Evolutionary conservation across 2,113 vertebrate genomes (phyloP), one percentile per base, ranked within the genome.

Genomic region (Mesitornis unicolor): DNA sequence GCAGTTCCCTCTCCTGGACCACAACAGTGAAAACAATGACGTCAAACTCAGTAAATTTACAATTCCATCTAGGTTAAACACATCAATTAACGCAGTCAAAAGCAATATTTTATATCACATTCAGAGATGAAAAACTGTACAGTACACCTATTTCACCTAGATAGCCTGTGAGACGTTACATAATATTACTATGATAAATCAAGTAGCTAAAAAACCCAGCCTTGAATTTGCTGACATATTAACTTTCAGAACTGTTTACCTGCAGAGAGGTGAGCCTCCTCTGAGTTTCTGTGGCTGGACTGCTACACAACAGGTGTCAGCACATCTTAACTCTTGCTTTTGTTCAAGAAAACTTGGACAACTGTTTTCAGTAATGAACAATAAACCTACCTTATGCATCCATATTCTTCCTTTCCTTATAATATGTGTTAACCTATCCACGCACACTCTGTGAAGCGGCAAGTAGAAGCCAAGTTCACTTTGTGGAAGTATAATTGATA

Each of bases 391-490:
- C 99, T 99, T 99, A 97, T 99, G 99, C 99, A 99, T 99, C 99
- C 99, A 99, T 98, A 99, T 99, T 89, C 99, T 99, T 91, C 99
- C 99, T 97, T 99, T 99, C 57, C 99, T 98, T 97, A 99, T 99
- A 54, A 99, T 99, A 56, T 99, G 99, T 43, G 99, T 99, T 45
- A 99, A 97, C 56, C 99, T 98, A 91, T 99, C 99, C 91, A 99
- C 99, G 6, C 99, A 99, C 35, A 99, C 98, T 82, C 98, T 98
- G 89, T 99, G 99, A 82, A 99, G 98, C 0, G 99, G 99, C 73
- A 99, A 98, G 96, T 99, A 99, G 98, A 99, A 99, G 88, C 98
- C 79, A 84, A 99, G 98, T 88, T 99, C 99, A 1, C 98, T 98
- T 94, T 99, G 99, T 1, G 99, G 99, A 93, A 99, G 98, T 96